Percentiles rank a stretch among this genome's conserved stretches.
These are phyloP conservation scores for Cabera pusaria DNA, from an alignment of 2,888 invertebrate species.

Conservation along the genomic window DNA sequence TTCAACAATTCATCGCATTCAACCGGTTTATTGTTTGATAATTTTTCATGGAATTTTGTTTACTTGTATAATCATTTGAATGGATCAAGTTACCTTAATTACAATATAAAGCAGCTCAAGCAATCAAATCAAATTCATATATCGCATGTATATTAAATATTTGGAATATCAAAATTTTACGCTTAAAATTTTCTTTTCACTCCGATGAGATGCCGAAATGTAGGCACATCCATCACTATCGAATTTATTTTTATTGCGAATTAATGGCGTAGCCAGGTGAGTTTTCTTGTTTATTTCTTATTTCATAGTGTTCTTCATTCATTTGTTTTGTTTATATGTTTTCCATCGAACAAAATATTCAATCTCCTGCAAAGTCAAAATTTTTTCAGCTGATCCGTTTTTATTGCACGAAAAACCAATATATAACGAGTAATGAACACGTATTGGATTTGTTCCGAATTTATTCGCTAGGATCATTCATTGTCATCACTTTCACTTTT, in stretches of 20 bases:
- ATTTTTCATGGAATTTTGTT: no score
- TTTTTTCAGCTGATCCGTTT: conserved; percentile 74
- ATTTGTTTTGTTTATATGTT: conserved; percentile 80
- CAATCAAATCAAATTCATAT: no score
- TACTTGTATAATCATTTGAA: no score
- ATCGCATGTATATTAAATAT: no score
- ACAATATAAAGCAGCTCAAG: no score
- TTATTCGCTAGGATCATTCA: conserved; percentile 80
- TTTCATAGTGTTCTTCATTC: conserved; percentile 78
- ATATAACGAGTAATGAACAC: conserved; percentile 81
- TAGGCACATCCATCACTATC: conserved; percentile 26
- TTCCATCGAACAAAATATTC: conserved; percentile 76
- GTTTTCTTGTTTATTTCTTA: conserved; percentile 81
- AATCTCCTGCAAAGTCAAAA: conserved; percentile 75
- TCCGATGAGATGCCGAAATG: conserved; percentile 4
- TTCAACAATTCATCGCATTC: no score
- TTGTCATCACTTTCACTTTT: conserved; percentile 84
- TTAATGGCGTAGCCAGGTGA: conserved; percentile 84
- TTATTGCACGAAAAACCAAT: conserved; percentile 70
- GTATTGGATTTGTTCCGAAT: conserved; percentile 81
- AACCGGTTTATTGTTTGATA: no score
- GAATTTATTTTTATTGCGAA: conserved; percentile 81
- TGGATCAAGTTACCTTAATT: no score
- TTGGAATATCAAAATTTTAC: no score
- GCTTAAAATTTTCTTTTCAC: conserved; percentile 5